Evolutionary conservation across 2,888 invertebrate species (phyloP).

Genomic region (Vesta saturnalis): DNA sequence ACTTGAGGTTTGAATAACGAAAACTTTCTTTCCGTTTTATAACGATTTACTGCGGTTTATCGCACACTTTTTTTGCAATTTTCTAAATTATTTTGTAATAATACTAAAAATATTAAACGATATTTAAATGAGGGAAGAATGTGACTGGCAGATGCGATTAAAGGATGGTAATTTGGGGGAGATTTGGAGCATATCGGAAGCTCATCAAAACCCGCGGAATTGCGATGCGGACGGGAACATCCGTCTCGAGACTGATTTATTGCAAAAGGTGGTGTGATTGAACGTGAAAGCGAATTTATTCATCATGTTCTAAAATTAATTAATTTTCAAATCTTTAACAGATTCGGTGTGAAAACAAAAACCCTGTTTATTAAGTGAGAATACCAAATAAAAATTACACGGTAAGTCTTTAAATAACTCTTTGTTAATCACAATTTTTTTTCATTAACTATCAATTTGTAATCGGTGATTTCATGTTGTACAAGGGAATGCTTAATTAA

Average conservation of each 20-base stretch:
- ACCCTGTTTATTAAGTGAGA: too few relatives aligned
- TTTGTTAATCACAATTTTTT: background rate
- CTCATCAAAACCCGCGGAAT: constrained; percentile 60
- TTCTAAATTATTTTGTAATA: constrained; percentile 32
- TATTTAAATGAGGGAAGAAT: constrained; percentile 46
- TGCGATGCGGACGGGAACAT: constrained; percentile 56
- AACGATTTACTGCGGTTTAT: too few relatives aligned
- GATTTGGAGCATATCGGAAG: constrained; percentile 60
- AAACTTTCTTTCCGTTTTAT: constrained; percentile 27
- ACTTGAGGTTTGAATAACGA: constrained; percentile 32
- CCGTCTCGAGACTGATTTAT: constrained; percentile 56
- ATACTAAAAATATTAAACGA: constrained; percentile 22
- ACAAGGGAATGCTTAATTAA: background rate
- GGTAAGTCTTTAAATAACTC: background rate
- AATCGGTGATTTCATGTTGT: background rate
- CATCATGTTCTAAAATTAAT: constrained; percentile 31
- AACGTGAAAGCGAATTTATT: constrained; percentile 35
- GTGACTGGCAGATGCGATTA: constrained; percentile 53
- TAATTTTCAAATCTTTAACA: constrained; percentile 31
- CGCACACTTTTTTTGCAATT: constrained; percentile 23
- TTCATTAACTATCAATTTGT: background rate
- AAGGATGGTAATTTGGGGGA: constrained; percentile 57
- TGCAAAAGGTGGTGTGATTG: constrained; percentile 40
- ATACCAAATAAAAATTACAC: background rate
- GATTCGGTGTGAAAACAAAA: constrained; percentile 8